phyloP scores from a whole-genome alignment of 2,113 vertebrate species.

The Hippocampus mohnikei region DNA sequence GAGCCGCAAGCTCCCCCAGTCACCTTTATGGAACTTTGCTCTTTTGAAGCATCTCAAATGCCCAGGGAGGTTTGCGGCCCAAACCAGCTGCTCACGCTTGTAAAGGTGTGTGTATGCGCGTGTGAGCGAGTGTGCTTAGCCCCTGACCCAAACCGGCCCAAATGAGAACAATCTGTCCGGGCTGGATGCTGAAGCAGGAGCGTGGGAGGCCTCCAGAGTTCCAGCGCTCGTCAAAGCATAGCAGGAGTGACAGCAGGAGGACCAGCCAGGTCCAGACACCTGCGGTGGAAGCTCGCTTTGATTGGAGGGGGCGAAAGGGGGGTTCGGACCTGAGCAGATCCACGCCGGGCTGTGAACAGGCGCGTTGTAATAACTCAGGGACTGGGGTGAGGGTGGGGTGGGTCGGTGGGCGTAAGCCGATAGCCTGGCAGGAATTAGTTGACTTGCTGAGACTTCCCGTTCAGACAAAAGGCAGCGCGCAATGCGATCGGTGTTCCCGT shows the following conservation, averaged over 20 bases:
- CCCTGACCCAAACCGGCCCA: conserved; percentile 45
- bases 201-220: conserved; percentile 21
- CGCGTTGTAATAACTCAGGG: conserved; percentile 68
- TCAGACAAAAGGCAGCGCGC: conserved; percentile 67
- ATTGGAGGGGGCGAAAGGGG: conserved; percentile 4
- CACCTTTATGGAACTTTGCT: conserved; percentile 66
- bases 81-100: conserved; percentile 69
- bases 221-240: conserved; percentile 55
- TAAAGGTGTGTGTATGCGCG: conserved; percentile 50
- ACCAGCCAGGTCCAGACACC: conserved; percentile 64
- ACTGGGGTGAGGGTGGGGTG: conserved; percentile 17
- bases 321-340: conserved; percentile 33
- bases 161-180: conserved; percentile 71
- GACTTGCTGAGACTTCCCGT: conserved; percentile 65
- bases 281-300: conserved; percentile 45
- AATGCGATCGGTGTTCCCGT: conserved; percentile 73
- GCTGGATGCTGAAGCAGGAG: conserved; percentile 39
- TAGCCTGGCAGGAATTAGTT: conserved; percentile 69
- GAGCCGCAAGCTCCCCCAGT: conserved; percentile 53
- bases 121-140: conserved; percentile 23
- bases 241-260: conserved; percentile 57
- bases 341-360: conserved; percentile 56
- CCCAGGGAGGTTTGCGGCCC: conserved; percentile 60
- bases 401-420: conserved; percentile 62
- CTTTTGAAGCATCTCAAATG: conserved; percentile 65